Conservation (phyloP, 2,888 invertebrate genomes). For the Leucophora obtusa region DNA sequence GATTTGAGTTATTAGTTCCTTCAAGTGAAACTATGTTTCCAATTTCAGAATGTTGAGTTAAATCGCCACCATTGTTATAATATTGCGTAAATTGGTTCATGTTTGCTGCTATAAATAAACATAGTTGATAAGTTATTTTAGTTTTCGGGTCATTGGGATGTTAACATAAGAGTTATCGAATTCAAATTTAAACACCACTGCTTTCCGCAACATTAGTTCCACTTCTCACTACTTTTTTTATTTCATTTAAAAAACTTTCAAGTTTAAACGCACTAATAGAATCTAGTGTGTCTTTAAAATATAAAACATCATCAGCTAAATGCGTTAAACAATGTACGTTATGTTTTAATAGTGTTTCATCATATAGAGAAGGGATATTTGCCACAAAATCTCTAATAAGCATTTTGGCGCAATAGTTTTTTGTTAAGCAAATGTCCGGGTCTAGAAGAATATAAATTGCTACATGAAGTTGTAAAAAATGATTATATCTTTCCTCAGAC, state of each 20-base stretch:
- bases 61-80: no score
- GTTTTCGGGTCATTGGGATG: no score
- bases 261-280: no score
- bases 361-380: not conserved
- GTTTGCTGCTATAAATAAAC: no score
- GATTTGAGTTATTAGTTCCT: no score
- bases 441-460: not conserved
- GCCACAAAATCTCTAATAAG: not conserved
- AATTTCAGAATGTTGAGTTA: no score
- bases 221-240: not conserved
- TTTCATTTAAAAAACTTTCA: no score
- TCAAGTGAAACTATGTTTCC: no score
- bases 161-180: no score
- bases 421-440: not conserved
- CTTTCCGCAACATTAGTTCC: not conserved
- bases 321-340: not conserved
- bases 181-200: no score
- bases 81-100: no score
- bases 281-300: not conserved
- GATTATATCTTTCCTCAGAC: not conserved
- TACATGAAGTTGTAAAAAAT: not conserved
- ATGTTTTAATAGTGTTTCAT: slow-evolving; percentile 1
- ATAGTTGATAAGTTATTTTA: no score
- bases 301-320: slow-evolving; percentile 1
- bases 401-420: not conserved